These are phyloP conservation scores for Sphaerophoria rueppellii DNA, from an alignment of 2,888 invertebrate species.

Conservation along the genomic window DNA sequence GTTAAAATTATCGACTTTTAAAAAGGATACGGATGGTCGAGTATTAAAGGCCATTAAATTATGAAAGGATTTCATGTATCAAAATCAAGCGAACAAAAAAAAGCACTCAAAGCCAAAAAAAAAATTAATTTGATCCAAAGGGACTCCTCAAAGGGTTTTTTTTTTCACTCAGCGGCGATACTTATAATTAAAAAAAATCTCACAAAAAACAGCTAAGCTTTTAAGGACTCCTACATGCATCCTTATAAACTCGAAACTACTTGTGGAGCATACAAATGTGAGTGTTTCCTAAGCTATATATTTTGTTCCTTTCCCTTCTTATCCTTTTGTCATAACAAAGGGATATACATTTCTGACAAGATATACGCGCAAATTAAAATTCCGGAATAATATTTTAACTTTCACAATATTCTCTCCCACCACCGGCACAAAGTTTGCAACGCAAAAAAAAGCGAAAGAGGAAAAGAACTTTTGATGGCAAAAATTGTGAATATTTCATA, in stretches of 20 bases:
- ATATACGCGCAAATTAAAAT: conserved; percentile 60
- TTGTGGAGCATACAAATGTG: conserved; percentile 8
- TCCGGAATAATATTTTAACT: conserved; percentile 55
- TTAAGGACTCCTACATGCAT: conserved; percentile 15
- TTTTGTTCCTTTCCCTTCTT: neutral
- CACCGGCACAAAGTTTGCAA: conserved; percentile 16
- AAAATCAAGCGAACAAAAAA: neutral
- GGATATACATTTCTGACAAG: conserved; percentile 60
- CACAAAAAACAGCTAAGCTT: conserved; percentile 18
- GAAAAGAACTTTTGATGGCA: conserved; percentile 4
- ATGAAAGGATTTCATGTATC: neutral
- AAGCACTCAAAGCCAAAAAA: neutral
- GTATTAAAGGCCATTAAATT: neutral
- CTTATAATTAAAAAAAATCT: conserved; percentile 61
- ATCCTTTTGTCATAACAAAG: conserved; percentile 31
- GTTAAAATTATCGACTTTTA: too few relatives aligned
- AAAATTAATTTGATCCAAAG: conserved; percentile 1
- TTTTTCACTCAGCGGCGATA: neutral
- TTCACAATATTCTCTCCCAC: neutral
- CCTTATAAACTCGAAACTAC: neutral
- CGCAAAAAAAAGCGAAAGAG: neutral
- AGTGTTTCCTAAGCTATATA: neutral
- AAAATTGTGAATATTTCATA: conserved; percentile 39
- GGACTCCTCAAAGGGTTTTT: conserved; percentile 6
- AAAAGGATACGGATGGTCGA: too few relatives aligned